A percentile compares a stretch with the other conserved stretches of the same genome.
These are phyloP conservation scores for Macropodus opercularis DNA, from an alignment of 2,797 vertebrate species.

Conservation along the genomic window DNA sequence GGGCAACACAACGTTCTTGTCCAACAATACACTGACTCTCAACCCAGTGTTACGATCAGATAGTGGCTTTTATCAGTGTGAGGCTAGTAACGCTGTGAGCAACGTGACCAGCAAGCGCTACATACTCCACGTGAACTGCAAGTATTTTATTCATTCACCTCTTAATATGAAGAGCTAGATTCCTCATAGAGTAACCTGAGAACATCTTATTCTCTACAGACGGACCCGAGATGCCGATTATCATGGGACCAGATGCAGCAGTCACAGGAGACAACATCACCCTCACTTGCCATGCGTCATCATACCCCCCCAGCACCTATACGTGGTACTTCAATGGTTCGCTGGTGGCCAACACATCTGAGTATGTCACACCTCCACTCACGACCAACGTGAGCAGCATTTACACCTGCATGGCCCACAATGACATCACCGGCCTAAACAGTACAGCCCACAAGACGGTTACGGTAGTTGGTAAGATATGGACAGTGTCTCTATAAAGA, in stretches of 20 bases:
- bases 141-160: slow-evolving; percentile 46
- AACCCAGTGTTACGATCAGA: slow-evolving; percentile 54
- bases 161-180: not conserved
- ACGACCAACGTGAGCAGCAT: slow-evolving; percentile 28
- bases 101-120: slow-evolving; percentile 62
- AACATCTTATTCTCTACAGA: slow-evolving; percentile 46
- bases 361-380: slow-evolving; percentile 43
- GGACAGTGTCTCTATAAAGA: not conserved
- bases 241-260: slow-evolving; percentile 24
- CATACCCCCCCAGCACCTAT: slow-evolving; percentile 58
- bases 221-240: slow-evolving; percentile 47
- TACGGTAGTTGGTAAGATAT: slow-evolving; percentile 58
- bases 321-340: slow-evolving; percentile 52
- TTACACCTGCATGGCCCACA: slow-evolving; percentile 67
- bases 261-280: slow-evolving; percentile 30
- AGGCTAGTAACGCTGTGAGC: slow-evolving; percentile 71
- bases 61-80: slow-evolving; percentile 67
- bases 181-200: not conserved
- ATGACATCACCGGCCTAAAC: slow-evolving; percentile 59
- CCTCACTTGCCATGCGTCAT: slow-evolving; percentile 51
- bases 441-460: slow-evolving; percentile 38
- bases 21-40: slow-evolving; percentile 66
- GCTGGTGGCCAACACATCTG: slow-evolving; percentile 29
- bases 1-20: slow-evolving; percentile 39
- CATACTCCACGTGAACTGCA: slow-evolving; percentile 66